These are phyloP conservation scores for Neocrepidodera transversa DNA, from an alignment of 2,888 invertebrate genomes.

Conservation along the genomic window DNA sequence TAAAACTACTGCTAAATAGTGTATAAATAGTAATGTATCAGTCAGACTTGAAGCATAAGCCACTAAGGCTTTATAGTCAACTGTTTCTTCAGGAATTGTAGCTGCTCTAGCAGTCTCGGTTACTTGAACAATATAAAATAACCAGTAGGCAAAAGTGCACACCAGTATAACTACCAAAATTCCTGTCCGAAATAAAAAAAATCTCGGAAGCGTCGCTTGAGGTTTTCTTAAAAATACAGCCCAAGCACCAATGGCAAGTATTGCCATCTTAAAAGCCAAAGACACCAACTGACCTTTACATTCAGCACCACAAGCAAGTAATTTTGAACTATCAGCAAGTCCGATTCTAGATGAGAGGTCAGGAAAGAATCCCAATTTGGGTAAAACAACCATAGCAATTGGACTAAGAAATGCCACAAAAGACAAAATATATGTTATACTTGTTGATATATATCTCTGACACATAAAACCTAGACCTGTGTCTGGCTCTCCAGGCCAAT, in stretches of 20 bases:
- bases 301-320: constrained; percentile 88
- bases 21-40: constrained; percentile 93
- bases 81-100: constrained; percentile 79
- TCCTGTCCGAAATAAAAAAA: constrained; percentile 88
- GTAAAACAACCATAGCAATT: constrained; percentile 92
- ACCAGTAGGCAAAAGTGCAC: constrained; percentile 96
- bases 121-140: constrained; percentile 94
- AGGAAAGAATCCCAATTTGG: constrained; percentile 86
- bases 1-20: constrained; percentile 91
- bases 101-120: constrained; percentile 82
- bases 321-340: constrained; percentile 71
- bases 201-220: constrained; percentile 87
- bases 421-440: constrained; percentile 79
- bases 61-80: constrained; percentile 87
- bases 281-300: constrained; percentile 94
- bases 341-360: constrained; percentile 74
- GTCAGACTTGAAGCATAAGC: constrained; percentile 92
- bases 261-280: constrained; percentile 87
- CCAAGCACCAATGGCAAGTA: constrained; percentile 90
- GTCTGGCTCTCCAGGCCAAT: constrained; percentile 79
- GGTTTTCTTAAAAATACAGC: constrained; percentile 87
- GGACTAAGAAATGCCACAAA: constrained; percentile 90
- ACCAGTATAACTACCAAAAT: constrained; percentile 89
- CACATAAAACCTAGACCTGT: constrained; percentile 77
- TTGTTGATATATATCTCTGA: constrained; percentile 83